Percentiles rank a stretch among this genome's conserved stretches.
These are phyloP conservation scores for Athrips mouffetella DNA, from an alignment of 2,888 invertebrate genomes.

Conservation along the genomic window DNA sequence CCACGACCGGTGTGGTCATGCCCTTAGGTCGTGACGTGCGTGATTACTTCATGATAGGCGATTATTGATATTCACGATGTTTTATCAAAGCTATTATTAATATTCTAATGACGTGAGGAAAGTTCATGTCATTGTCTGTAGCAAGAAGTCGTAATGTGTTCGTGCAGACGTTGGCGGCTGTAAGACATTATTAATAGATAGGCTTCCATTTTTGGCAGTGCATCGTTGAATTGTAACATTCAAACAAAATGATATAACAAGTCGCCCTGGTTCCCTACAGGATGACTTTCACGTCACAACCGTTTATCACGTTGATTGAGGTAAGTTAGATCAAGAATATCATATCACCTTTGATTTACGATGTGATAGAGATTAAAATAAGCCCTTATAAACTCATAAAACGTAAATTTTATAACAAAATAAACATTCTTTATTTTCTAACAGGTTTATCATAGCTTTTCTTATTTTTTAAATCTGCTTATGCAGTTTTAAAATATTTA, in stretches of 20 bases:
- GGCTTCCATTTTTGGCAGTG: no score
- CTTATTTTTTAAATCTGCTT: background rate
- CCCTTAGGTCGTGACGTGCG: slow-evolving; percentile 54
- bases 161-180: background rate
- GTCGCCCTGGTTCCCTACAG: no score
- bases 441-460: background rate
- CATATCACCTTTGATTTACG: no score
- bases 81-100: slow-evolving; percentile 10
- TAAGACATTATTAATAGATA: background rate
- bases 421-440: background rate
- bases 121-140: slow-evolving; percentile 5
- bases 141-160: background rate
- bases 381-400: no score
- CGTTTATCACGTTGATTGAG: no score
- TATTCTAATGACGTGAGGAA: slow-evolving; percentile 7
- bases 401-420: no score
- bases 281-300: no score
- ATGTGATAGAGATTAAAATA: no score
- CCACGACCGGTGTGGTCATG: slow-evolving; percentile 55
- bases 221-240: no score
- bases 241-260: no score
- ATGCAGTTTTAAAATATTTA: slow-evolving; percentile 11
- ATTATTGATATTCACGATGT: slow-evolving; percentile 19
- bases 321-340: no score
- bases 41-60: slow-evolving; percentile 27